Evolutionary conservation across 2,113 vertebrate genomes (phyloP).

Genomic region (Phalacrocorax aristotelis): DNA sequence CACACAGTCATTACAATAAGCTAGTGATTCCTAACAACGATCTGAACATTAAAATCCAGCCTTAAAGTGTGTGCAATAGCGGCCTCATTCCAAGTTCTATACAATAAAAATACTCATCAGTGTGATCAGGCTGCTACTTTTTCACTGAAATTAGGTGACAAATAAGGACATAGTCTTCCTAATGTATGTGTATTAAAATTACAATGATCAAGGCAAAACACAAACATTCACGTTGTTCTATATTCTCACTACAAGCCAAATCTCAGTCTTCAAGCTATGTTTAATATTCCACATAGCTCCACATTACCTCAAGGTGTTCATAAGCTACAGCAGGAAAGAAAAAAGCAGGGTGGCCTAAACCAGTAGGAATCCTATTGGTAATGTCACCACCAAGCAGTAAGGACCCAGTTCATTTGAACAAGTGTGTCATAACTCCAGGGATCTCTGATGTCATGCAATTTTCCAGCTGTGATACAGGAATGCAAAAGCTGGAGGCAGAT

Average conservation of each 20-base stretch:
- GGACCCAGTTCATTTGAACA: neutral
- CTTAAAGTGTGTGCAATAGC: neutral
- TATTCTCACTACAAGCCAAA: neutral
- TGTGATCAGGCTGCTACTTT: neutral
- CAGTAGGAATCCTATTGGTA: neutral
- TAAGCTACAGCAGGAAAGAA: neutral
- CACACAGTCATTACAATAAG: neutral
- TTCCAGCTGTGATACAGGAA: neutral
- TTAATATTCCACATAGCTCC: neutral
- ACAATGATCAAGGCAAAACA: neutral
- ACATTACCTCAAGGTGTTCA: neutral
- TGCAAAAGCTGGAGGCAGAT: neutral
- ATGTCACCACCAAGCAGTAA: neutral
- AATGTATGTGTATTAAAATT: neutral
- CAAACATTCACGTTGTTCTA: neutral
- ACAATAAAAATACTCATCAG: neutral
- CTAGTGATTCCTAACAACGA: neutral
- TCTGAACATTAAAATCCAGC: neutral
- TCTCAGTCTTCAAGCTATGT: neutral
- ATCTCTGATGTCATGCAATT: neutral
- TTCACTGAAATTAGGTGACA: neutral
- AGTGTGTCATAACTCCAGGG: neutral
- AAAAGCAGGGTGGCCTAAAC: neutral
- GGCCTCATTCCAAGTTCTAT: neutral
- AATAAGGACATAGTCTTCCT: neutral